These are phyloP conservation scores for Ctenicera cuprea DNA, from an alignment of 2,888 invertebrate genomes.

Conservation along the genomic window DNA sequence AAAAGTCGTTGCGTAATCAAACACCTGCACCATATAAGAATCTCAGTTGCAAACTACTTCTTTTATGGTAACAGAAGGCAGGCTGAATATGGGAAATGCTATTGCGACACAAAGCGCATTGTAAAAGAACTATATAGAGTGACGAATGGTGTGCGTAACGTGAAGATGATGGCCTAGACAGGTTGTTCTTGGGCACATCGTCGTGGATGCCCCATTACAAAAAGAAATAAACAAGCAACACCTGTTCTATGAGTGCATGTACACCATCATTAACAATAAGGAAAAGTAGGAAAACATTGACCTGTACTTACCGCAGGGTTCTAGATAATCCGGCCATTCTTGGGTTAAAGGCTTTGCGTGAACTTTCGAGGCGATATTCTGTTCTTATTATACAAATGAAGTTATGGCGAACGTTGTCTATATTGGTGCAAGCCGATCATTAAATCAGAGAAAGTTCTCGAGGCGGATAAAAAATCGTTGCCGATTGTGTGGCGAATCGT, in stretches of 20 bases:
- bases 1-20: neutral
- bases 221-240: constrained; percentile 43
- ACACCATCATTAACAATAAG: constrained; percentile 41
- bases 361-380: constrained; percentile 4
- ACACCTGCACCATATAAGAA: neutral
- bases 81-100: neutral
- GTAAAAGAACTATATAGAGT: neutral
- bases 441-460: constrained; percentile 9
- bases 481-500: neutral
- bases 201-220: constrained; percentile 1
- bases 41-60: neutral
- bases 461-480: neutral
- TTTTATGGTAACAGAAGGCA: constrained; percentile 1
- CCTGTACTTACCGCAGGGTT: constrained; percentile 39
- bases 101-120: neutral
- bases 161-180: constrained; percentile 25
- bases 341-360: constrained; percentile 18
- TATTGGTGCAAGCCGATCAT: constrained; percentile 8
- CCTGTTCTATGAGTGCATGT: constrained; percentile 35
- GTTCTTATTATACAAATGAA: neutral
- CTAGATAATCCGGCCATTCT: constrained; percentile 34
- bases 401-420: neutral
- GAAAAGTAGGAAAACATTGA: constrained; percentile 49
- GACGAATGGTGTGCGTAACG: constrained; percentile 35
- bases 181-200: constrained; percentile 20